Percentiles rank a stretch among this genome's conserved stretches.
Conservation (phyloP, 53 echinoderm and acorn worm genomes). For the Mesocentrotus franciscanus region DNA sequence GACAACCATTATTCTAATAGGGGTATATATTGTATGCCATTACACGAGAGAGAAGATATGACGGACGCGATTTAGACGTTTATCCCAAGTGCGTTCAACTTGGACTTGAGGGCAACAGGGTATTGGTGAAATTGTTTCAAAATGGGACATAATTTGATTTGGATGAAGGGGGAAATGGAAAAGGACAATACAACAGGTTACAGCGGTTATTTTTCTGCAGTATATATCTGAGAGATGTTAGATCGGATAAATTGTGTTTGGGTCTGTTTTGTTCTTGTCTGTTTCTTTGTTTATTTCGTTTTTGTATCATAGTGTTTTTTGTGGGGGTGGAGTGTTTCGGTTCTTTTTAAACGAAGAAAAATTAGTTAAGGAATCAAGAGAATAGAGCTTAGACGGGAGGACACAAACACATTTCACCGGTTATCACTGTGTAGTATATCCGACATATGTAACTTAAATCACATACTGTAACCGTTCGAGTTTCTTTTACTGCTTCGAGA, state of each 20-base stretch:
- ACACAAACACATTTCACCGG: no score
- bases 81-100: conserved; percentile 25
- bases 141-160: neutral
- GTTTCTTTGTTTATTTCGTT: no score
- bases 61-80: neutral
- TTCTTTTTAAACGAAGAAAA: no score
- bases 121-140: neutral
- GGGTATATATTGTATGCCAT: neutral
- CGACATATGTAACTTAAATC: no score
- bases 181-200: neutral
- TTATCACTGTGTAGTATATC: no score
- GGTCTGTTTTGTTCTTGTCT: no score
- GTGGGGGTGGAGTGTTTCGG: no score
- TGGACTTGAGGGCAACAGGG: neutral
- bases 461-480: neutral
- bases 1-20: conserved; percentile 10
- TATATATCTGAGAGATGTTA: neutral
- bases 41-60: neutral
- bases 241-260: neutral
- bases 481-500: neutral
- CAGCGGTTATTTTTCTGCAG: neutral
- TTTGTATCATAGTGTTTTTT: no score
- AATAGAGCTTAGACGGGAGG: no score
- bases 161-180: neutral
- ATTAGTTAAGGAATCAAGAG: no score